Evolutionary conservation across 2,888 invertebrate species (phyloP).

Genomic region (Caenorhabditis plicata): DNA sequence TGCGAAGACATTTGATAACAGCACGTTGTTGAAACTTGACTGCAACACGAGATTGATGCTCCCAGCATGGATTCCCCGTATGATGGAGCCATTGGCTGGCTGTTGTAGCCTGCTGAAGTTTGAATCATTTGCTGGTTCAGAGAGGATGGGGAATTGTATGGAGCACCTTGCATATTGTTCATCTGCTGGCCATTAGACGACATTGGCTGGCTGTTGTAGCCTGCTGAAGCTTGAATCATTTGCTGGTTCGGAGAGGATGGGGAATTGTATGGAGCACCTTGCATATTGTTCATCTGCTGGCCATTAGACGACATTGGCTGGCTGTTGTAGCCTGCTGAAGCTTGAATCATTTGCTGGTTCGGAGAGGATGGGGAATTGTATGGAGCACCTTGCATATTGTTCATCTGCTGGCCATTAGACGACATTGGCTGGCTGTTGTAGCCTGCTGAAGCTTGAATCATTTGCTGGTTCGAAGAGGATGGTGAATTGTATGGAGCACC

Average conservation of each 20-base stretch:
- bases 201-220: too few species aligned
- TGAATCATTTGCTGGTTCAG: not conserved
- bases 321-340: too few species aligned
- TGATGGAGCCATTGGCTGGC: too few species aligned
- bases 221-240: not conserved
- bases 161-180: not conserved
- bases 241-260: too few species aligned
- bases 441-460: not conserved
- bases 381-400: not conserved
- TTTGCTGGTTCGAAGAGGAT: not conserved
- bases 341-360: not conserved
- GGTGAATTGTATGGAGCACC: not conserved
- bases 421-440: not conserved
- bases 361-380: not conserved
- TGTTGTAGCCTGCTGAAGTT: conserved; percentile 8
- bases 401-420: not conserved
- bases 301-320: too few species aligned
- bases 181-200: conserved; percentile 1
- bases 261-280: too few species aligned
- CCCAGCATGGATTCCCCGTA: too few species aligned
- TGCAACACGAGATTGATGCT: conserved; percentile 34
- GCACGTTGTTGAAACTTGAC: conserved; percentile 33
- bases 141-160: not conserved
- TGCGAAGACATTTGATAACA: conserved; percentile 39
- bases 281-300: too few species aligned